Evolutionary conservation across 1,140 invertebrate species (phyloP).

Genomic region (Cardiocondyla obscurior): DNA sequence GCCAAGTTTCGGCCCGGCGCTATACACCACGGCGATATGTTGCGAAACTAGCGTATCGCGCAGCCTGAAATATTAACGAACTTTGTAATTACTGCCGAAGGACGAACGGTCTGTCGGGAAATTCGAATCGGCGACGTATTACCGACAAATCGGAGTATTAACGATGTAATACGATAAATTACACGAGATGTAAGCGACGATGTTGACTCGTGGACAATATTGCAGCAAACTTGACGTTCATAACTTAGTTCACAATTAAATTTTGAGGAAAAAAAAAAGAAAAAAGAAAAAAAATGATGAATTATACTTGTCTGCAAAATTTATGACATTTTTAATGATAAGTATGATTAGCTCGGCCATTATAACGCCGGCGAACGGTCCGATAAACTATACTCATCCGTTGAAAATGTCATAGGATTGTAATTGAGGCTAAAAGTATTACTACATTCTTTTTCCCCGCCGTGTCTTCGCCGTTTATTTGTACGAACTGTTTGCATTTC

Average conservation of each 20-base stretch:
- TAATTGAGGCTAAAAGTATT: too few species aligned
- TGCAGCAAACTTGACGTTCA: background rate
- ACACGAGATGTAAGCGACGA: background rate
- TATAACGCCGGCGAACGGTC: too few species aligned
- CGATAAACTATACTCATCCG: too few species aligned
- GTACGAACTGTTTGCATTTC: background rate
- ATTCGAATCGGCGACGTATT: slow-evolving; percentile 10
- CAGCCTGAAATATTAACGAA: slow-evolving; percentile 9
- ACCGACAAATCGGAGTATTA: background rate
- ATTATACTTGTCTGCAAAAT: too few species aligned
- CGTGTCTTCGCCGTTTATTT: slow-evolving; percentile 2
- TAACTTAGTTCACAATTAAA: background rate
- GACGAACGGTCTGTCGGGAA: background rate
- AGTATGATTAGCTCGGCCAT: too few species aligned
- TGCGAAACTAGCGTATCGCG: slow-evolving; percentile 20
- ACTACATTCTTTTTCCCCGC: too few species aligned
- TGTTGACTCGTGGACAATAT: background rate
- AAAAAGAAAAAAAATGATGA: background rate
- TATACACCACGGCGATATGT: slow-evolving; percentile 1
- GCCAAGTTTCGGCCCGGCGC: slow-evolving; percentile 15
- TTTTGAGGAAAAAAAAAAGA: background rate
- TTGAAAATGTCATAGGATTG: too few species aligned
- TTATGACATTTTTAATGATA: too few species aligned
- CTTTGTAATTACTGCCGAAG: background rate
- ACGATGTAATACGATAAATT: too few species aligned